phyloP scores from a whole-genome alignment of 2,113 vertebrate genomes.

The Phocoena phocoena region DNA sequence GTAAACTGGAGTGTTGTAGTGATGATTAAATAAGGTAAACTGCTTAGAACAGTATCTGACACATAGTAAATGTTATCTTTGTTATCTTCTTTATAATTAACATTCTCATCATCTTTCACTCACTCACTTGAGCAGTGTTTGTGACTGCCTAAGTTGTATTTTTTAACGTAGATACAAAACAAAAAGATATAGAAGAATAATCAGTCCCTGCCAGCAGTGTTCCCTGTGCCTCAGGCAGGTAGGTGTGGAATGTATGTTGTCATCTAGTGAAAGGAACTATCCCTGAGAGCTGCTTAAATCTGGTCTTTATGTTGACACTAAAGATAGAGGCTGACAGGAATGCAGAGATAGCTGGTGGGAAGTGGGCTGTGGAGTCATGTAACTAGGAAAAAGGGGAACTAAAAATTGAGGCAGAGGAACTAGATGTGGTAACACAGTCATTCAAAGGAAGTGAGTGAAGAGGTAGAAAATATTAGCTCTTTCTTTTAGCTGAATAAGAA shows the following conservation, averaged over 20 bases:
- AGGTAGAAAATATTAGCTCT: background rate
- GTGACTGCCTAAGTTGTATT: background rate
- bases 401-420: background rate
- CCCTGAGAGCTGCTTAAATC: background rate
- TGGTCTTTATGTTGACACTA: background rate
- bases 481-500: background rate
- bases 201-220: background rate
- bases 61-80: background rate
- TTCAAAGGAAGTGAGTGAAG: background rate
- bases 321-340: background rate
- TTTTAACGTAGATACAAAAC: background rate
- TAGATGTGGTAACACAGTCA: background rate
- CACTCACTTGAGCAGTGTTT: background rate
- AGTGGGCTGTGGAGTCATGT: background rate
- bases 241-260: background rate
- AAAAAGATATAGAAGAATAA: background rate
- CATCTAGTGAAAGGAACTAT: background rate
- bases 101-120: background rate
- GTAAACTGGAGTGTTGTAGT: background rate
- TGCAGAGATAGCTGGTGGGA: background rate
- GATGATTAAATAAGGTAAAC: background rate
- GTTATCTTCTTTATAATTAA: conserved; percentile 17
- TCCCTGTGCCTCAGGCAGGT: background rate
- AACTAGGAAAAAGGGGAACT: background rate
- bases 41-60: background rate